A percentile compares a stretch with the other conserved stretches of the same genome.
Conservation (phyloP, 1,140 invertebrate species). For the Hesperophylax magnus region DNA sequence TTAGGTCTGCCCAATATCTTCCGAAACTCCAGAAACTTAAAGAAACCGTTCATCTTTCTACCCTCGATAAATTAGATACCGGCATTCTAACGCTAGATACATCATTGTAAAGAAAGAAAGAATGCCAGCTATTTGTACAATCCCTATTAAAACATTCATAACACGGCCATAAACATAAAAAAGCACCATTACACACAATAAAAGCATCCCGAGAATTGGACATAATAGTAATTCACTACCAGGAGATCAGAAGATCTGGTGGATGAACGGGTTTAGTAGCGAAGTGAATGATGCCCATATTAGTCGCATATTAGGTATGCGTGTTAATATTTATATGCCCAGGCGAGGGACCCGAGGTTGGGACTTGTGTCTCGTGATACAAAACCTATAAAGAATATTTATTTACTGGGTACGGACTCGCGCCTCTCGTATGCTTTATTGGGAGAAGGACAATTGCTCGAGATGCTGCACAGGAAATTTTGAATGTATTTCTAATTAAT, state of each 20-base stretch:
- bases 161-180: conserved; percentile 19
- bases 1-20: too few relatives aligned
- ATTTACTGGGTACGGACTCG: conserved; percentile 7
- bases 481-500: not conserved
- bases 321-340: conserved; percentile 31
- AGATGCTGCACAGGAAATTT: not conserved
- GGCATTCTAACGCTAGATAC: too few relatives aligned
- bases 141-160: conserved; percentile 33
- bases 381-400: conserved; percentile 45
- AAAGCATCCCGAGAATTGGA: conserved; percentile 22
- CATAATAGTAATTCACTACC: conserved; percentile 19
- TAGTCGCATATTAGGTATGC: conserved; percentile 30
- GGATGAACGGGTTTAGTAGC: conserved; percentile 33
- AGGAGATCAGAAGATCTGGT: not conserved
- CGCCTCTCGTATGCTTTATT: conserved; percentile 33
- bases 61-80: too few relatives aligned
- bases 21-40: too few relatives aligned
- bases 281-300: conserved; percentile 29
- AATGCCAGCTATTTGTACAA: conserved; percentile 18
- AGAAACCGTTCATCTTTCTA: too few relatives aligned
- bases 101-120: not conserved
- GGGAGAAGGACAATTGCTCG: not conserved
- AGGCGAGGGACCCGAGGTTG: conserved; percentile 7
- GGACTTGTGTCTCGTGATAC: conserved; percentile 2
- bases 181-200: conserved; percentile 21